Base-by-base conservation (phyloP, 2,888 invertebrate genomes). In the Thymelicus acteon region DNA sequence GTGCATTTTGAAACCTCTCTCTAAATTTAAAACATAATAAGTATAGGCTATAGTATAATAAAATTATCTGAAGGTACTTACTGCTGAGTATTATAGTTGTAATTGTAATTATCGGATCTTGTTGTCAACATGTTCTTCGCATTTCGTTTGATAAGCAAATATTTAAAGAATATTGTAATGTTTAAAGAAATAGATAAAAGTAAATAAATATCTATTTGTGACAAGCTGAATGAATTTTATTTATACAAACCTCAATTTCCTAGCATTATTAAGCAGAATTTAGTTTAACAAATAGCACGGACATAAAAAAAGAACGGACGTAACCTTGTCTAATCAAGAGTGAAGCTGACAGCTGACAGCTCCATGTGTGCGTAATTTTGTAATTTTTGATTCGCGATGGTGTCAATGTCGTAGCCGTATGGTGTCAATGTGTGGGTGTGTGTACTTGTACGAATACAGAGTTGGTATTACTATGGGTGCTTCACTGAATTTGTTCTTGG, bases 191-290 rank as follows among this genome's bases (percentile, higher is more conserved):
- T 84, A 10, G 31, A 54, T 89, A 88, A 89, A 90, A 92, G 88
- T 90, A 90, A 92, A 90, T 91, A 91, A 91, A 85, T 89, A 89
- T 85, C 84, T 91, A 93, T 92, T 92, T 92, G 91, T 91, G 92
- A 90, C 84, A 87, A 88, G 89, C 87, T 83, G 78, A 82, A 75
- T 72, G 83, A 76, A 78, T 83, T 86, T 85, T 72, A 67, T 58
- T 73, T 63, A 24, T 44, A 44, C 8, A 10, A 44, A 44, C 12
- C 12, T 12, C 1, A 12, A 44, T 44, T 44, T 12, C 10, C 44
- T 4, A 31, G 4, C 31, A 19, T 31, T 31, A 31, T 31, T 31
- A 31, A 5, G 31, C 5, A 31, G 31, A 31, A 31, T 31, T 31
- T 31, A 31, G 5, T 31, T 3, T 31, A 31, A 24, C 24, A 24